These are phyloP conservation scores for Rhizomys pruinosus DNA, from an alignment of 2,113 vertebrate species.

Conservation along the genomic window DNA sequence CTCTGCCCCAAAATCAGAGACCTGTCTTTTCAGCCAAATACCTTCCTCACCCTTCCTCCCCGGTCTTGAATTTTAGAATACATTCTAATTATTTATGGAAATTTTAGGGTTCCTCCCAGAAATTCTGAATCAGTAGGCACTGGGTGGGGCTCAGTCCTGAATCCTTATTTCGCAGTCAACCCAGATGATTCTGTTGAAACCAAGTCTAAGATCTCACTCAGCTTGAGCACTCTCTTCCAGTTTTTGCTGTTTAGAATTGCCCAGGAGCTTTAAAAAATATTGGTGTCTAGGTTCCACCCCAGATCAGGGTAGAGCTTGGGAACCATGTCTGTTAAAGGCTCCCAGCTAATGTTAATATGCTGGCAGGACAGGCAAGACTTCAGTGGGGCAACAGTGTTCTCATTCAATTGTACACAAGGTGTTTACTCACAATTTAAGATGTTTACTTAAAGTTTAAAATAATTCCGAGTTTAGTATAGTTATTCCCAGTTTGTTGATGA, in stretches of 20 bases:
- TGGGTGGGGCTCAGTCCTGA: not conserved
- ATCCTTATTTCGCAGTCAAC: not conserved
- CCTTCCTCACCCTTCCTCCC: no score
- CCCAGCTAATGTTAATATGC: not conserved
- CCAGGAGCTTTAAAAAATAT: not conserved
- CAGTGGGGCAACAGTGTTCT: not conserved
- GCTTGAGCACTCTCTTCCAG: not conserved
- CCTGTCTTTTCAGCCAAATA: not conserved
- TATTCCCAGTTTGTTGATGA: not conserved
- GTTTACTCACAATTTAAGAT: not conserved
- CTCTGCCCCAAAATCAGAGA: no score
- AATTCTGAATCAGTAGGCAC: not conserved
- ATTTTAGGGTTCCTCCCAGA: not conserved
- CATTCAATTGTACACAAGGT: rapidly evolving
- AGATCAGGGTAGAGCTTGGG: not conserved
- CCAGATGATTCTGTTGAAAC: not conserved
- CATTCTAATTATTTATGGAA: not conserved
- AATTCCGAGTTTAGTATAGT: not conserved
- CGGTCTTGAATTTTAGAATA: not conserved
- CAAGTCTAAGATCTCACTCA: not conserved
- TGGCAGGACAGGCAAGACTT: not conserved
- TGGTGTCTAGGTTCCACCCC: not conserved
- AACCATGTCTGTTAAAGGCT: not conserved
- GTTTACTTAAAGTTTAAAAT: not conserved
- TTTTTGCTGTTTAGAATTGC: not conserved